These are phyloP conservation scores for Mactromeris polynyma DNA, from an alignment of 2,888 invertebrate genomes.

Conservation along the genomic window DNA sequence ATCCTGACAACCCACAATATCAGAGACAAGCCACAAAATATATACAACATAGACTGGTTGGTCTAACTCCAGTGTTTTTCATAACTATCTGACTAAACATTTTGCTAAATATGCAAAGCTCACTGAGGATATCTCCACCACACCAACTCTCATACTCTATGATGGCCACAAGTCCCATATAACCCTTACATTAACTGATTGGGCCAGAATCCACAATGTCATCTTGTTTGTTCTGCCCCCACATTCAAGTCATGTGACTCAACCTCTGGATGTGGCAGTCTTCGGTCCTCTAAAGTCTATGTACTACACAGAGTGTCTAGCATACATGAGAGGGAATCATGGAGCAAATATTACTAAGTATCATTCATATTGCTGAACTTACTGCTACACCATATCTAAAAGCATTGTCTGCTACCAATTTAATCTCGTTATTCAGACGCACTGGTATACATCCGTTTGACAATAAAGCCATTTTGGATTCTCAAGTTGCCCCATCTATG, in stretches of 20 bases:
- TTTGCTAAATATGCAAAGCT: conserved; percentile 53
- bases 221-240: conserved; percentile 54
- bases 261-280: conserved; percentile 53
- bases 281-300: conserved; percentile 50
- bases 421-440: conserved; percentile 35
- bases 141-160: conserved; percentile 44
- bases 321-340: conserved; percentile 42
- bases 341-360: conserved; percentile 43
- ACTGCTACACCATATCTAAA: conserved; percentile 53
- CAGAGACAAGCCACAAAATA: conserved; percentile 41
- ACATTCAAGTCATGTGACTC: conserved; percentile 44
- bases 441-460: conserved; percentile 56
- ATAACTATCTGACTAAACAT: conserved; percentile 52
- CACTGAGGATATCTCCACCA: conserved; percentile 1
- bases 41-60: conserved; percentile 63
- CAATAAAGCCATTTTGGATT: neutral
- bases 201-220: conserved; percentile 58
- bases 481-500: conserved; percentile 39
- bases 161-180: conserved; percentile 60
- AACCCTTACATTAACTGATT: conserved; percentile 45
- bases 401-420: conserved; percentile 39
- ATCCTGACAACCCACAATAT: conserved; percentile 37
- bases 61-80: conserved; percentile 53
- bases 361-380: conserved; percentile 45
- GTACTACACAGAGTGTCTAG: conserved; percentile 47